Conservation (phyloP, 2,113 vertebrate genomes). For the Corydoras maculifer region DNA sequence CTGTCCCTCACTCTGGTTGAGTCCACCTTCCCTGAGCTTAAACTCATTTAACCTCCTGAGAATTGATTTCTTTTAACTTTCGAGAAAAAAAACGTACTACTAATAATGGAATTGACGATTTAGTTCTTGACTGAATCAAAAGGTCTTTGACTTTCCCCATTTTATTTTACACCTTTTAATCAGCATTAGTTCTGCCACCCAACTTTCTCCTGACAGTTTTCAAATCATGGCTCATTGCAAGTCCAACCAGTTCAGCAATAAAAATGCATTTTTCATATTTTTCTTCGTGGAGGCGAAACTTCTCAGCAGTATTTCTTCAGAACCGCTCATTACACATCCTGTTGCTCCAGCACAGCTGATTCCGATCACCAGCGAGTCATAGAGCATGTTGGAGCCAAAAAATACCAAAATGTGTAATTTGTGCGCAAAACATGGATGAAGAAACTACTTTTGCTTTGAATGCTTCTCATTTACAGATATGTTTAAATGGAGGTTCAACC, state of each 20-base stretch:
- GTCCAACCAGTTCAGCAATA: constrained; percentile 29
- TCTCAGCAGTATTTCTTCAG: not conserved
- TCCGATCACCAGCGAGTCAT: not conserved
- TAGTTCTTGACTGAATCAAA: no score
- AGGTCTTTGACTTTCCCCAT: no score
- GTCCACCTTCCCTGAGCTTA: not conserved
- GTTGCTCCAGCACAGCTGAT: not conserved
- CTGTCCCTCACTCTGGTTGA: not conserved
- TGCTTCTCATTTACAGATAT: not conserved
- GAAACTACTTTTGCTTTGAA: not conserved
- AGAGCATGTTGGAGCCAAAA: not conserved
- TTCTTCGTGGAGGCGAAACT: not conserved
- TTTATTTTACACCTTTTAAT: no score
- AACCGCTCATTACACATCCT: not conserved
- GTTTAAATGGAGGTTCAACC: no score
- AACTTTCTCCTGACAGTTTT: constrained; percentile 1
- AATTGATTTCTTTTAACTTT: no score
- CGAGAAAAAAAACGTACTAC: no score
- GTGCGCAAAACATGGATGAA: not conserved
- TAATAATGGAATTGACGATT: no score
- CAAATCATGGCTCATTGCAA: constrained; percentile 7
- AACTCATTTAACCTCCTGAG: no score
- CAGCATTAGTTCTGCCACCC: constrained; percentile 1
- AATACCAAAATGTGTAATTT: not conserved
- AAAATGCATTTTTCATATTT: constrained; percentile 17